Conservation (phyloP, 2,888 invertebrate genomes). For the Thecophora atra region DNA sequence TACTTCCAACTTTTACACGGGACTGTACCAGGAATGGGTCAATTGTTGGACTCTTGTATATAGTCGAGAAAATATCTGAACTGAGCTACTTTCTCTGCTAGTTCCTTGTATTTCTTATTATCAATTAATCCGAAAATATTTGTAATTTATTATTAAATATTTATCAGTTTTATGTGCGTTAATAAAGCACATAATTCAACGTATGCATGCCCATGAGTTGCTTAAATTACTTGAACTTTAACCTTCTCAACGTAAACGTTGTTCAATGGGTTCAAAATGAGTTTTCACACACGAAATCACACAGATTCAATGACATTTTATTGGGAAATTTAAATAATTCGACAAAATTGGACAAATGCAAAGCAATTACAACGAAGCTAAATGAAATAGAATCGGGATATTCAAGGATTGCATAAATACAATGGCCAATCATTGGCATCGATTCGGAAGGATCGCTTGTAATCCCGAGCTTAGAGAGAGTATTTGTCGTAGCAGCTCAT, state of each 20-base stretch:
- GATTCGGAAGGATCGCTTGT: neutral
- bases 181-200: neutral
- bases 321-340: neutral
- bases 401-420: too few relatives aligned
- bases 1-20: too few relatives aligned
- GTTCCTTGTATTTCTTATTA: too few relatives aligned
- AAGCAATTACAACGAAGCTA: neutral
- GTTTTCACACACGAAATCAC: neutral
- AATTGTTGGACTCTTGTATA: too few relatives aligned
- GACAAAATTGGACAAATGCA: neutral
- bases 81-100: too few relatives aligned
- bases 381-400: neutral
- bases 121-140: too few relatives aligned
- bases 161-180: too few relatives aligned
- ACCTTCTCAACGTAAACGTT: neutral
- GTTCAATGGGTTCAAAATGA: neutral
- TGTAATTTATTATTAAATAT: too few relatives aligned
- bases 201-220: neutral
- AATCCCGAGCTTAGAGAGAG: neutral
- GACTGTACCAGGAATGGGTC: too few relatives aligned
- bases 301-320: neutral
- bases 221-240: neutral
- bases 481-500: neutral
- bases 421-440: too few relatives aligned
- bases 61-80: too few relatives aligned